Base-by-base conservation (phyloP, 2,888 invertebrate genomes). In the Melanophora roralis region DNA sequence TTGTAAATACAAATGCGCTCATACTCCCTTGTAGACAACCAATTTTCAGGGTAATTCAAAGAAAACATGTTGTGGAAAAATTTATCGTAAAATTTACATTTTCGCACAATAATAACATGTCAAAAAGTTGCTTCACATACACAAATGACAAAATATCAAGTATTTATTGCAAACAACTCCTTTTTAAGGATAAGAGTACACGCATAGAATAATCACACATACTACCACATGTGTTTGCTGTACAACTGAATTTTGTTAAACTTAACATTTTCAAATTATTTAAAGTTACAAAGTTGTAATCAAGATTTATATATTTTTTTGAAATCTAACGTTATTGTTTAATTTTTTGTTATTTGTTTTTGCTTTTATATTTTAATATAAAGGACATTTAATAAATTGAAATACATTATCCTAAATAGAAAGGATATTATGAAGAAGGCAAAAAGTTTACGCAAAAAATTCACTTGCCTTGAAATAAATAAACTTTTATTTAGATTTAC, bases 31-130 rank as follows among this genome's bases (percentile, higher is more conserved):
- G 1, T 21, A 16, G n/a, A 16, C 23, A 45, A 45, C 40, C 21
- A 60, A 40, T 23, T 72, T 72, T 80, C 53, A 16, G 71, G 74
- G 76, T 80, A 80, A 80, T 80, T 80, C 76, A 80, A 80, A 80
- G 80, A 80, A 80, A 80, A 80, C 76, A 80, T 76, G 72, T 80
- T 80, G 80, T 68, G 68, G 72, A 72, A 80, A 75, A 80, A 76
- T 68, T 76, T 80, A 68, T 72, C 80, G 73, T 72, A 49, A 64
- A 68, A 76, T 76, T 80, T 68, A 79, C 71, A 79, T 71, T 64
- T 62, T 59, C 69, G 51, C 55, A 74, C 69, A 69, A 60, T 53
- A 79, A 69, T 23, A 65, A 71, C 53, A 78, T 47, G 60, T 49
- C 16, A 64, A 55, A 67, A 79, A 71, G 53, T 65, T 62, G 45